These are phyloP conservation scores for Poecilia velifera DNA, from an alignment of 2,797 vertebrate species.

Conservation along the genomic window DNA sequence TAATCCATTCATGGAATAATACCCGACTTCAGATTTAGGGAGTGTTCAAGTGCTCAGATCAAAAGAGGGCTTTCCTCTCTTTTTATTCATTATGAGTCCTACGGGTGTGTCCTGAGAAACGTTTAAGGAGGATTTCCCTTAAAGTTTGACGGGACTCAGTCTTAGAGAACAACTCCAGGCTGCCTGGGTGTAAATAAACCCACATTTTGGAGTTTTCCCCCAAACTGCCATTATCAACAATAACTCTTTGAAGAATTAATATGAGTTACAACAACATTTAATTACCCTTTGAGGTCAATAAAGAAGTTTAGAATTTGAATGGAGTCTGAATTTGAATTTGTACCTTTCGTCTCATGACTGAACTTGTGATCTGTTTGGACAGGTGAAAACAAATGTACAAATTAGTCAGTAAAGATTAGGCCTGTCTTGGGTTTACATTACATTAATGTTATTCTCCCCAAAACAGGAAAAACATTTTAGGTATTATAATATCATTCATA, in stretches of 20 bases:
- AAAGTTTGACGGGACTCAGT: constrained; percentile 56
- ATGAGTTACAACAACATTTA: no score
- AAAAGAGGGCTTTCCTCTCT: constrained; percentile 48
- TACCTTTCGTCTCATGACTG: not conserved
- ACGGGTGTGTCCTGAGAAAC: constrained; percentile 79
- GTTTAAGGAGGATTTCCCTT: constrained; percentile 68
- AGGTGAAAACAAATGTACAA: not conserved
- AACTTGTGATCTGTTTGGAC: not conserved
- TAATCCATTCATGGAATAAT: constrained; percentile 1
- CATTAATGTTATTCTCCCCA: not conserved
- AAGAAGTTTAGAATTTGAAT: not conserved
- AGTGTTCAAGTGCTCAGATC: constrained; percentile 28
- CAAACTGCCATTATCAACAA: no score
- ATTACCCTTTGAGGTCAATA: not conserved
- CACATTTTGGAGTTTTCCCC: not conserved
- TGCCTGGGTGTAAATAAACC: not conserved
- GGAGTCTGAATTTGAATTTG: not conserved
- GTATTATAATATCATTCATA: constrained; percentile 21
- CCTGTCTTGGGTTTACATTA: not conserved
- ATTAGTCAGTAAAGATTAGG: not conserved
- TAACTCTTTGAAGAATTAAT: no score
- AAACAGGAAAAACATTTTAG: not conserved
- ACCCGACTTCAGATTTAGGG: constrained; percentile 18
- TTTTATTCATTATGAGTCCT: constrained; percentile 50
- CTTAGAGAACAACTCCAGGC: not conserved